A percentile compares a stretch with the other conserved stretches of the same genome.
Conservation (phyloP, 2,888 invertebrate genomes). For the Xylota sylvarum region DNA sequence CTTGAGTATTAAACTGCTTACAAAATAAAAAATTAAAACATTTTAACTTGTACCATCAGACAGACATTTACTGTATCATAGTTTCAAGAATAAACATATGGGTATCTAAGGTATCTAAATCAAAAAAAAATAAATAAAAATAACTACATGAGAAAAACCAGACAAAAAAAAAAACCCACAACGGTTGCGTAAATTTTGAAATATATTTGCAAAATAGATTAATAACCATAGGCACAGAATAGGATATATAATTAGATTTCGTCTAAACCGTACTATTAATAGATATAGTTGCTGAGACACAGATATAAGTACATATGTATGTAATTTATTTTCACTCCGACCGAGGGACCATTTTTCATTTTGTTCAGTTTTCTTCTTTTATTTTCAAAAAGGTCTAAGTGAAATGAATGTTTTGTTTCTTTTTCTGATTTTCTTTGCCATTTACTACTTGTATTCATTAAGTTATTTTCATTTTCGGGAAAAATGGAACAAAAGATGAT, state of each 20-base stretch:
- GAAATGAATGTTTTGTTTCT: constrained; percentile 9
- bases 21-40: too few relatives aligned
- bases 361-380: constrained; percentile 23
- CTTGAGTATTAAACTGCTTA: too few relatives aligned
- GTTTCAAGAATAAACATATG: not conserved
- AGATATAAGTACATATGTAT: constrained; percentile 8
- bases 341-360: constrained; percentile 6
- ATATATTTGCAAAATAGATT: constrained; percentile 22
- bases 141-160: not conserved
- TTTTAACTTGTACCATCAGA: not conserved
- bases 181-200: constrained; percentile 12
- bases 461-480: not conserved
- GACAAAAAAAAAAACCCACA: constrained; percentile 1
- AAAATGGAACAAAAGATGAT: constrained; percentile 1
- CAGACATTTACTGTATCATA: not conserved
- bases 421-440: constrained; percentile 1
- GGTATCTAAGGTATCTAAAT: not conserved
- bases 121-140: not conserved
- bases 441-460: not conserved
- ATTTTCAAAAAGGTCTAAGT: constrained; percentile 7
- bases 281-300: constrained; percentile 24
- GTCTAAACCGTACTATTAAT: constrained; percentile 31
- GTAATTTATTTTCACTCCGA: constrained; percentile 15
- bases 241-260: constrained; percentile 31
- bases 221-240: constrained; percentile 8